Evolutionary conservation across 23 tunicate species (phyloP), one percentile per base, ranked within the genome.

Genomic region (Diplosoma virens): DNA sequence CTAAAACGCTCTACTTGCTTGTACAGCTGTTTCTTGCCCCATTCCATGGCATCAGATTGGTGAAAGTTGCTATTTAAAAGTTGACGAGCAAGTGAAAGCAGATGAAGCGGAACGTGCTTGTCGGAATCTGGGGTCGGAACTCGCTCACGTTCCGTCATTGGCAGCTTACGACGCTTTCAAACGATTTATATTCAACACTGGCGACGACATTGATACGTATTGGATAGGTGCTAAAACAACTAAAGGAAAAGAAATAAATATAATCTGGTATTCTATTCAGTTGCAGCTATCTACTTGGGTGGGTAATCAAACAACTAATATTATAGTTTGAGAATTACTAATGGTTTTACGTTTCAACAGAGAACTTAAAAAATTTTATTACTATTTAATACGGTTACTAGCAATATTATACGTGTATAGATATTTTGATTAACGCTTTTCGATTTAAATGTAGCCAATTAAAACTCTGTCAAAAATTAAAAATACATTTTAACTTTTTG

Each of bases 1-100:
- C n/a, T n/a, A n/a, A n/a, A n/a, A n/a, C n/a, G n/a, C n/a, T n/a
- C n/a, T n/a, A n/a, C n/a, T n/a, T n/a, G n/a, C n/a, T n/a, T n/a
- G n/a, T n/a, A n/a, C n/a, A n/a, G n/a, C n/a, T n/a, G n/a, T n/a
- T n/a, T n/a, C n/a, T n/a, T n/a, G n/a, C n/a, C n/a, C n/a, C n/a
- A 21, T 36, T 2, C 58, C 58, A 2, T 58, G 47, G 61, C 31
- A 30, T 20, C 84, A 79, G 52, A 54, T 79, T 22, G 84, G 84
- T 0, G 84, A 79, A 67, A 50, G 47, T 16, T 79, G 84, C 29
- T 50, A 33, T 30, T 55, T 55, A 20, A 20, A 11, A 16, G 63
- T 55, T 16, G 52, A 59, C 32, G 6, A 4, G 2, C 35, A 5
- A 47, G 20, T 23, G 6, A 14, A 20, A 58, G 14, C 1, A 5